Evolutionary conservation across 2,113 vertebrate genomes (phyloP), one percentile per base, ranked within the genome.

Genomic region (Equus przewalskii): DNA sequence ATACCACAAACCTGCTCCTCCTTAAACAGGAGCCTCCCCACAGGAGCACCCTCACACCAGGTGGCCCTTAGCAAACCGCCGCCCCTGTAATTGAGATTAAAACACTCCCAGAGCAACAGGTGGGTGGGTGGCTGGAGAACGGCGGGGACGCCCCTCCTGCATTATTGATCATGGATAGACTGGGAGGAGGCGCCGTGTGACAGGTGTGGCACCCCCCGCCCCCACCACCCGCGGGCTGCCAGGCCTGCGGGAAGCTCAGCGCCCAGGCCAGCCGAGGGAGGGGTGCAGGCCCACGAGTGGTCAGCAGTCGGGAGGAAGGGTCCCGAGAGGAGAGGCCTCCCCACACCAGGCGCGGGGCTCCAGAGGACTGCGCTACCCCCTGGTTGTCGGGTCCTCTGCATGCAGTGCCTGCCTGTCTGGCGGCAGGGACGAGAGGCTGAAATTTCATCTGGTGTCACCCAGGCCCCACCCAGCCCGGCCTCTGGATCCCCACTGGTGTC

Each of bases 111-210:
- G 13, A 16, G 67, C 14, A 7, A 64, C 97, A 96, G 96, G 76
- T 91, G 83, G 91, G 86, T 3, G 6, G 80, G n/a, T 3, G 30
- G 56, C 36, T 18, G 22, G 22, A 49, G 51, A 8, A 5, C 0
- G 5, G 36, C 0, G 10, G 75, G 44, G 13, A 2, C 3, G 15
- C 26, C 0, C 41, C 84, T 67, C 72, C 62, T 98, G 49, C 95
- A 98, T 97, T 97, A 97, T 98, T 98, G 89, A 98, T 96, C 58
- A 14, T 4, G 64, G 44, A 44, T 0, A 54, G 73, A 51, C 28
- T 12, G 22, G 60, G 69, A 79, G 79, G 60, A 89, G n/a, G 2
- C 6, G 46, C 56, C 24, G 14, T 0, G 0, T 5, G 14, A 16
- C 49, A 36, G 92, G 73, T 41, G 67, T 3, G 60, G 26, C 36